Percentiles rank a stretch among this genome's conserved stretches.
Evolutionary conservation across 1,140 invertebrate species (phyloP).

Genomic region (Odontomachus brunneus): DNA sequence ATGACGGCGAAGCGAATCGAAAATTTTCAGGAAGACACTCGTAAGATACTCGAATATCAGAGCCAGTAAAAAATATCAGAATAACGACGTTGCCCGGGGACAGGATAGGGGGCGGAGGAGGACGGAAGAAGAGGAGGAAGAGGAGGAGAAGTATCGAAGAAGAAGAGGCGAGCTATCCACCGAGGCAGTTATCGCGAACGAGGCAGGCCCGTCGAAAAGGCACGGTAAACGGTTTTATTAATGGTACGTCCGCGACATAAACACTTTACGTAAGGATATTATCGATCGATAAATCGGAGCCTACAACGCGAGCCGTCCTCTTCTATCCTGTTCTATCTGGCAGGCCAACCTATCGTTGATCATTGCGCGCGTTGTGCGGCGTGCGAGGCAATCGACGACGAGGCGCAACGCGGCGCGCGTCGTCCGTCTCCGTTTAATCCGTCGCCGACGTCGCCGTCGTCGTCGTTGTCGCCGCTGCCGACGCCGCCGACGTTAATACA

Average conservation of each 20-base stretch:
- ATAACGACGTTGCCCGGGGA: conserved; percentile 30
- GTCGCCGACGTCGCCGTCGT: conserved; percentile 14
- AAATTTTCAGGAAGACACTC: not conserved
- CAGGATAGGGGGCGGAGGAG: not conserved
- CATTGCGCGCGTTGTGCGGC: conserved; percentile 63
- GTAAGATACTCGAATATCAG: conserved; percentile 33
- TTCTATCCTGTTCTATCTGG: conserved; percentile 68
- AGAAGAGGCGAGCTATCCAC: conserved; percentile 24
- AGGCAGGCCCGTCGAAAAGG: conserved; percentile 70
- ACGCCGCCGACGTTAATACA: conserved; percentile 8
- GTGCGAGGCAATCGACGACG: conserved; percentile 25
- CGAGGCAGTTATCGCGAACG: conserved; percentile 65
- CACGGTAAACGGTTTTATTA: conserved; percentile 77
- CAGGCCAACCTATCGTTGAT: conserved; percentile 76
- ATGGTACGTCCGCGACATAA: conserved; percentile 76
- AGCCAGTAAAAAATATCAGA: conserved; percentile 34
- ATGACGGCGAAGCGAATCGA: not conserved
- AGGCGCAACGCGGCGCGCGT: not conserved
- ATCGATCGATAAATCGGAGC: conserved; percentile 81
- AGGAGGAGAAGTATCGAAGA: conserved; percentile 7
- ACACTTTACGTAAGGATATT: conserved; percentile 82
- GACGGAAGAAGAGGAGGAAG: not conserved
- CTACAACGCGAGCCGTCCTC: conserved; percentile 69
- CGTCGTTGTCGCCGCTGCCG: conserved; percentile 11
- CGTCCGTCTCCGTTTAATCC: conserved; percentile 45